A percentile compares a stretch with the other conserved stretches of the same genome.
Evolutionary conservation across 2,888 invertebrate genomes (phyloP).

Genomic region (Ophonus ardosiacus): DNA sequence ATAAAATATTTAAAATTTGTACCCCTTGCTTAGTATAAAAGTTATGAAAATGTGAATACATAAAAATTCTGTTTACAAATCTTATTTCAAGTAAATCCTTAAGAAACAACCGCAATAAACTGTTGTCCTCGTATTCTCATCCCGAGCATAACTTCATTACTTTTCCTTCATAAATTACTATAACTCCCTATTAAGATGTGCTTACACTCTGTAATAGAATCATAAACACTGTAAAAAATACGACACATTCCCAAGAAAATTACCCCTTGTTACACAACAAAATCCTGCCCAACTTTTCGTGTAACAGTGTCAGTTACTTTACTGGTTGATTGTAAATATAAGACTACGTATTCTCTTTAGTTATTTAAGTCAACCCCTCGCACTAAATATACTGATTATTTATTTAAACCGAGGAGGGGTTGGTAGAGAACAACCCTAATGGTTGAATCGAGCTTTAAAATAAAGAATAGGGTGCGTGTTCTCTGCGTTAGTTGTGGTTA

Average conservation of each 20-base stretch:
- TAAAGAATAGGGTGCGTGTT: constrained; percentile 8
- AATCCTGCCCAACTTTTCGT: neutral
- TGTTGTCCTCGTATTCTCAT: neutral
- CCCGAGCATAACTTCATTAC: constrained; percentile 72
- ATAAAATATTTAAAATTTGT: too few species aligned
- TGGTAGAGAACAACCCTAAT: neutral
- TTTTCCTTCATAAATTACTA: constrained; percentile 73
- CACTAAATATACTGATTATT: constrained; percentile 72
- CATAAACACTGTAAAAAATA: constrained; percentile 71
- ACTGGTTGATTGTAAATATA: constrained; percentile 65
- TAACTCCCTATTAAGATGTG: constrained; percentile 72
- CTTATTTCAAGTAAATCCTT: too few species aligned
- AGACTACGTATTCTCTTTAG: constrained; percentile 68
- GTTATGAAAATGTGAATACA: too few species aligned
- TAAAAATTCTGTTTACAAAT: too few species aligned
- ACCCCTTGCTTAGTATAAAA: too few species aligned
- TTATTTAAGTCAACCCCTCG: constrained; percentile 70
- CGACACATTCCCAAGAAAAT: constrained; percentile 53
- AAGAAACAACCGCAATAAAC: too few species aligned
- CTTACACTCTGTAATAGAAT: constrained; percentile 72
- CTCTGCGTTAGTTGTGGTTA: constrained; percentile 20
- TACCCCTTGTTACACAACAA: constrained; percentile 33
- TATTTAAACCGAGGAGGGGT: constrained; percentile 72
- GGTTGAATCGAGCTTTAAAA: neutral
- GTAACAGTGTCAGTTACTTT: neutral